A percentile compares a stretch with the other conserved stretches of the same genome.
Evolutionary conservation across 1,140 invertebrate genomes (phyloP).

Genomic region (Triops longicaudatus): DNA sequence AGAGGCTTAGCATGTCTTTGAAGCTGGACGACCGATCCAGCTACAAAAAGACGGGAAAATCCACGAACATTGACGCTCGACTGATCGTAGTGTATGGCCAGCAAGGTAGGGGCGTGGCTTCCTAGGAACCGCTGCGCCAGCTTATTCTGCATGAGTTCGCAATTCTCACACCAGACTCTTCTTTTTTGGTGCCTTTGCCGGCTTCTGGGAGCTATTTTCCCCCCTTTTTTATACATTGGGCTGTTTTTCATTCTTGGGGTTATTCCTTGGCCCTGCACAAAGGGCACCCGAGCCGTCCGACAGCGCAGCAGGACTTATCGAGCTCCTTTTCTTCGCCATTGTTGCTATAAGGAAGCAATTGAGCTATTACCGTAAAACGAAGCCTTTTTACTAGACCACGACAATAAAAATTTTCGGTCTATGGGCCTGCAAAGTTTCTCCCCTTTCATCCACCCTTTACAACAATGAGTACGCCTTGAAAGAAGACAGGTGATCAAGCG

Average conservation of each 20-base stretch:
- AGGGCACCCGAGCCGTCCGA: background rate
- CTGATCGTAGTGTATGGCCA: background rate
- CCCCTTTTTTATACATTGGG: background rate
- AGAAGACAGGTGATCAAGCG: constrained; percentile 1
- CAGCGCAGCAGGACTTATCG: background rate
- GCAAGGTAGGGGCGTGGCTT: background rate
- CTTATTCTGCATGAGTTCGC: constrained; percentile 12
- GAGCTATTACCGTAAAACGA: constrained; percentile 5
- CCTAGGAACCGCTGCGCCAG: background rate
- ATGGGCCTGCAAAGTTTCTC: background rate
- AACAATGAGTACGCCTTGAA: background rate
- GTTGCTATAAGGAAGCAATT: constrained; percentile 3
- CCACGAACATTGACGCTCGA: background rate
- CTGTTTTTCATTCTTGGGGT: background rate
- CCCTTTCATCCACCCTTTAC: background rate
- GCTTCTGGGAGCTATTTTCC: background rate
- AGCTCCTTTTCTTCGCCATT: background rate
- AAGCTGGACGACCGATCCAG: background rate
- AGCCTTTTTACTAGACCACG: background rate
- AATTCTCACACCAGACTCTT: background rate
- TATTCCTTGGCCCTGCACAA: background rate
- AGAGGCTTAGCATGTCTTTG: background rate
- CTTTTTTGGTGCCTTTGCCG: background rate
- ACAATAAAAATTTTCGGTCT: background rate
- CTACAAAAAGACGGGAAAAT: background rate